Base-by-base conservation (phyloP, 1,140 invertebrate genomes). In the Eurosta solidaginis region DNA sequence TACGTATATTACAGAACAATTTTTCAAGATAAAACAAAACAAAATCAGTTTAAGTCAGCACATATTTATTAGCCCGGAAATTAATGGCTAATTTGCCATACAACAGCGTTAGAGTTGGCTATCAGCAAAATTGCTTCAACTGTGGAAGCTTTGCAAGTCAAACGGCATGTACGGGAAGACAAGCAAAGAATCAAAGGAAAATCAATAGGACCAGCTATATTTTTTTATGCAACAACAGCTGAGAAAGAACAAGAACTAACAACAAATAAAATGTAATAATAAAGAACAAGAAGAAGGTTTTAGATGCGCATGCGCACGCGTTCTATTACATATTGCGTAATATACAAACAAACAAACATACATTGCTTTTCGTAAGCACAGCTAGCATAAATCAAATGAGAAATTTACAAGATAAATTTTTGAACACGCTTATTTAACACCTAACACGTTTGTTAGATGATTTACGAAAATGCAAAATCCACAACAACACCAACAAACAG, bases 371-470 rank as follows among this genome's bases (percentile, higher is more conserved):
- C 77, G 74, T 74, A 79, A 77, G 77, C 74, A 75, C 50, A 77
- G 75, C 79, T 74, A 83, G 83, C 83, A 85, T 85, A 85, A 85
- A 85, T 85, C 83, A 85, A 85, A 85, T 82, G 80, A 81, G 82
- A 85, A 85, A 85, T 85, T 83, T 85, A 85, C 83, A 85, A 85
- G 83, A 85, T 85, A 85, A 85, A 85, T 85, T 85, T 85, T 84
- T 85, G 85, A 85, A 82, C 84, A 85, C 82, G 85, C 83, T 85
- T 85, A 85, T 85, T 85, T 85, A 85, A 85, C 83, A 85, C 83
- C 84, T 85, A 83, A 85, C 84, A 85, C 85, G 84, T 84, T 84
- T 85, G 83, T 85, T 85, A 84, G 83, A 85, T 85, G 82, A 82
- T 82, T 85, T 85, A 45, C 45, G 74, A 33, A 47, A 45, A 75